Evolutionary conservation across 1,140 invertebrate species (phyloP), one percentile per base, ranked within the genome.

Genomic region (Coptotermes formosanus): DNA sequence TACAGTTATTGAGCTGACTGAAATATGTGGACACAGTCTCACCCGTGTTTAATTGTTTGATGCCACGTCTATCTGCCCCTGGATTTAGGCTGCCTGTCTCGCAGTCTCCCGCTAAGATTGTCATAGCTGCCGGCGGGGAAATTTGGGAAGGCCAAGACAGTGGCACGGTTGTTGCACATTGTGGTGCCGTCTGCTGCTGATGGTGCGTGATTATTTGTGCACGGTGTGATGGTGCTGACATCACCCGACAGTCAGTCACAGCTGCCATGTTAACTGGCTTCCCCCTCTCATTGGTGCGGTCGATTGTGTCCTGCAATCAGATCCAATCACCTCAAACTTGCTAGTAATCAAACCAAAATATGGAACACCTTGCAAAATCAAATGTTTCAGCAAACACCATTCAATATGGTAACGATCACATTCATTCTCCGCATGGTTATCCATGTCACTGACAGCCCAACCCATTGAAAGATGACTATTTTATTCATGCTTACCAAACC

Each of bases 31-130:
- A 55, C 52, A 55, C 6, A 25, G 81, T 25, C 83, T 87, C 8
- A 87, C 86, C 86, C n/a, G 45, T 87, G 84, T 87, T 83, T 43
- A 82, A 87, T 69, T 59, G 83, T 87, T 87, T 87, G 64, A 85
- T 82, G 81, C 75, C 69, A 43, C 81, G 38, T 55, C 59, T 48
- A 55, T 45, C 38, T 30, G 14, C 83, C 83, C 83, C 83, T 84
- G 83, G 45, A 84, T 55, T 45, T 64, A 64, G 25, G 85, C 82
- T 83, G 82, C 82, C 82, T 83, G 82, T 83, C 82, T 44, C 38
- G 82, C 83, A 30, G n/a, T 52, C 83, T 84, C 83, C 83, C 52
- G 83, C 83, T 84, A 52, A 52, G 83, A 84, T 84, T 84, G 83
- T 84, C 83, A 84, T 59, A 84, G 83, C 83, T 84, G 45, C 83